Conservation (phyloP, 2,113 vertebrate species). For the Thunnus thynnus region DNA sequence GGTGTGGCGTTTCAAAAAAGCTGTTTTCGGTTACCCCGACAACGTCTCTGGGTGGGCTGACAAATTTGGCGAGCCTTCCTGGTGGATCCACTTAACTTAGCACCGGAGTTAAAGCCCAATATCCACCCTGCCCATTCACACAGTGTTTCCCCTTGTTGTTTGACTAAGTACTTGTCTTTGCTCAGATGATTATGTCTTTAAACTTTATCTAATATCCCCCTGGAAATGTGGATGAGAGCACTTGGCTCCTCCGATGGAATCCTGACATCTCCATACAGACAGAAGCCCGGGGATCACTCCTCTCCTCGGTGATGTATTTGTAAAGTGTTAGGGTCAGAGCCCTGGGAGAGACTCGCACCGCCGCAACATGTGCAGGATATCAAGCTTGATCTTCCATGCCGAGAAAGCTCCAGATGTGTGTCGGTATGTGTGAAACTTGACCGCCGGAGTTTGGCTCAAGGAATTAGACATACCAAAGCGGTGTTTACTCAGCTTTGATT, state of each 20-base stretch:
- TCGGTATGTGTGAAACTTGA: constrained; percentile 78
- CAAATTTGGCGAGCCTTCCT: constrained; percentile 22
- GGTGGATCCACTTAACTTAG: neutral
- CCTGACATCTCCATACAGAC: constrained; percentile 66
- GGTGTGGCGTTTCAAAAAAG: neutral
- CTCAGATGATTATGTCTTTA: constrained; percentile 41
- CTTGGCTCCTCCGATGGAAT: constrained; percentile 41
- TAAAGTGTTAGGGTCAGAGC: constrained; percentile 62
- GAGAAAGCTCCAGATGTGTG: constrained; percentile 76
- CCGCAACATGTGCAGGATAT: constrained; percentile 75
- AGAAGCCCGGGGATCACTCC: constrained; percentile 65
- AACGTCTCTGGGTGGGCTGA: constrained; percentile 17
- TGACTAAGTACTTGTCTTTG: constrained; percentile 49
- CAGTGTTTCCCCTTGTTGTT: constrained; percentile 23
- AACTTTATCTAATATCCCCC: constrained; percentile 39
- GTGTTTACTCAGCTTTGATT: constrained; percentile 84
- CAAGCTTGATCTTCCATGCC: constrained; percentile 60
- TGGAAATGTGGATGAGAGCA: constrained; percentile 59
- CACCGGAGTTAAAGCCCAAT: constrained; percentile 29
- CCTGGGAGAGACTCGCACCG: constrained; percentile 36
- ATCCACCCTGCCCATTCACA: constrained; percentile 21
- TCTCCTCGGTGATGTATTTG: constrained; percentile 62
- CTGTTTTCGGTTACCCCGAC: constrained; percentile 26
- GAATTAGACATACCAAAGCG: constrained; percentile 71
- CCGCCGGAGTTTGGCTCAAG: constrained; percentile 67